Conservation (phyloP, 1,140 invertebrate species). For the Ostrea denselamellosa region DNA sequence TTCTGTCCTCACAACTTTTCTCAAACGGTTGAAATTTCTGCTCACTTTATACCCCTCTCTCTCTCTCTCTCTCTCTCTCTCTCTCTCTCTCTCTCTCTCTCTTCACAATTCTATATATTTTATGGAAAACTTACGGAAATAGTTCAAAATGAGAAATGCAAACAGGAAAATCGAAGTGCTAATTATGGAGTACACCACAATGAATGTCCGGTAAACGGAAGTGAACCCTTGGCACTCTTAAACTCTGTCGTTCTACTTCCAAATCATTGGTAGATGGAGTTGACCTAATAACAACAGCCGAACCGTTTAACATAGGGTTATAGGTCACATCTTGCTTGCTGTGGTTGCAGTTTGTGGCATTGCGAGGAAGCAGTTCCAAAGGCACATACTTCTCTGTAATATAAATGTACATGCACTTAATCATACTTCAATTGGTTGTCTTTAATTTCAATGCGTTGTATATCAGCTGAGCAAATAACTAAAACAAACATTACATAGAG, state of each 20-base stretch:
- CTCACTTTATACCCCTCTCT: no score
- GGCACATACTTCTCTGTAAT: not conserved
- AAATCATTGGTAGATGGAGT: not conserved
- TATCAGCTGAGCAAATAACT: no score
- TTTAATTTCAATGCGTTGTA: not conserved
- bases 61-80: no score
- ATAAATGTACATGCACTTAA: not conserved
- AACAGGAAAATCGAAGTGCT: conserved; percentile 9
- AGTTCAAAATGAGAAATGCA: not conserved
- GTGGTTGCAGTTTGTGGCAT: not conserved
- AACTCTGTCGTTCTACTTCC: not conserved
- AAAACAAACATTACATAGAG: no score
- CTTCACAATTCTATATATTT: no score
- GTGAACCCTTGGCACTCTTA: not conserved
- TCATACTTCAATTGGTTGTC: not conserved
- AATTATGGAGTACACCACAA: not conserved
- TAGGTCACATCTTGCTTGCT: not conserved
- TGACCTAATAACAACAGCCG: not conserved
- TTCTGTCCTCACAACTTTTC: no score
- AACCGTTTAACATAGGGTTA: not conserved
- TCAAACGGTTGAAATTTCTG: no score
- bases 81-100: no score
- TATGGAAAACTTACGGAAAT: not conserved
- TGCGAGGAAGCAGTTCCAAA: not conserved
- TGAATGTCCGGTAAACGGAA: not conserved